Percentiles rank a stretch among this genome's conserved stretches.
Evolutionary conservation across 2,797 vertebrate genomes (phyloP).

Genomic region (Kryptopterus vitreolus): DNA sequence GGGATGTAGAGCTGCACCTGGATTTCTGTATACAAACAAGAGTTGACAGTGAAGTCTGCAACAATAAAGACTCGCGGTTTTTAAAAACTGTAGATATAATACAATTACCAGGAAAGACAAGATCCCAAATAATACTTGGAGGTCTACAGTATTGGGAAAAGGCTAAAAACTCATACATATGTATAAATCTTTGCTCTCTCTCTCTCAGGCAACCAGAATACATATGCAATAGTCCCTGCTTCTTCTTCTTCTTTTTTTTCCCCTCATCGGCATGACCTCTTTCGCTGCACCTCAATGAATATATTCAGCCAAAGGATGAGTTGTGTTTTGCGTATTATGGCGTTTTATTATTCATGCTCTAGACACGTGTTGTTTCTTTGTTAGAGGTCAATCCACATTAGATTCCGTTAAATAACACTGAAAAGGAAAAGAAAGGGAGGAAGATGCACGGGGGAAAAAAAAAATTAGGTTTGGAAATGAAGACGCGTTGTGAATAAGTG

Average conservation of each 20-base stretch:
- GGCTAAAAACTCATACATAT: constrained; percentile 30
- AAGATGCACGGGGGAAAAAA: not conserved
- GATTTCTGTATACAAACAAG: not conserved
- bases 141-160: not conserved
- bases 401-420: not conserved
- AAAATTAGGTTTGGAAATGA: not conserved
- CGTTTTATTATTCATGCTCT: constrained; percentile 33
- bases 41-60: not conserved
- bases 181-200: not conserved
- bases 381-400: not conserved
- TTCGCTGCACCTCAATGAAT: constrained; percentile 23
- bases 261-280: constrained; percentile 32
- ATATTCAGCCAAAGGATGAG: constrained; percentile 21
- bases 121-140: not conserved
- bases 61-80: not conserved
- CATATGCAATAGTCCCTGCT: constrained; percentile 15
- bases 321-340: constrained; percentile 1
- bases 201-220: constrained; percentile 10
- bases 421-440: not conserved
- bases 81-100: not conserved
- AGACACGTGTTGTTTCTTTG: not conserved
- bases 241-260: too few relatives aligned
- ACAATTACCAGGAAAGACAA: constrained; percentile 1
- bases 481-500: not conserved
- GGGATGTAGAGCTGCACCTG: not conserved